Evolutionary conservation across 2,113 vertebrate species (phyloP).

Genomic region (Antechinus stuartii): DNA sequence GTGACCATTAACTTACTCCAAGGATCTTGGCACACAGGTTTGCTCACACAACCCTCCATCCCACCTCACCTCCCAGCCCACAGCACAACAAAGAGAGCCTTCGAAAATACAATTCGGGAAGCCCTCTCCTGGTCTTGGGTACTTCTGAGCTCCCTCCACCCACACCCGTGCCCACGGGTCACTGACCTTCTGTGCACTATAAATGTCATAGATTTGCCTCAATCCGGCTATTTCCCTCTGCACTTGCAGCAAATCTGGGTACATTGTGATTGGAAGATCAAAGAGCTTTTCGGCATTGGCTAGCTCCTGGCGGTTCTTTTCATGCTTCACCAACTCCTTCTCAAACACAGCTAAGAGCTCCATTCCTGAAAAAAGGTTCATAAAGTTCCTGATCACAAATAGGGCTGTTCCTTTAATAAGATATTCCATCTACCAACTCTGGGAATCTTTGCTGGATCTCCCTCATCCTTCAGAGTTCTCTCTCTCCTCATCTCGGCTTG

Average conservation of each 20-base stretch:
- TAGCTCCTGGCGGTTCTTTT: constrained; percentile 85
- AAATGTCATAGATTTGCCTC: constrained; percentile 90
- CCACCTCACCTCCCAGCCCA: not conserved
- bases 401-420: not conserved
- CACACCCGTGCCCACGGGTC: fast-evolving
- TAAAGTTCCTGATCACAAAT: constrained; percentile 40
- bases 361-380: constrained; percentile 83
- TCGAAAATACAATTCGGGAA: fast-evolving
- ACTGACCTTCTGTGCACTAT: constrained; percentile 87
- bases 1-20: not conserved
- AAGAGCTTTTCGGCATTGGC: constrained; percentile 93
- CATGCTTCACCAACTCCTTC: constrained; percentile 86
- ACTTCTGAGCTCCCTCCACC: fast-evolving
- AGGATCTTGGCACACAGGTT: not conserved
- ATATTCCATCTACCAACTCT: not conserved
- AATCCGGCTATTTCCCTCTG: constrained; percentile 91
- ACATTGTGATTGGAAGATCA: constrained; percentile 88
- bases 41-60: no score
- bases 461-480: not conserved
- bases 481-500: not conserved
- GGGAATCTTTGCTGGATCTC: not conserved
- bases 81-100: not conserved
- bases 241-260: constrained; percentile 88
- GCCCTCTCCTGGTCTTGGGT: fast-evolving
- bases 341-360: constrained; percentile 87